Evolutionary conservation across 2,888 invertebrate genomes (phyloP), one percentile per base, ranked within the genome.

Genomic region (Ormyrus thymus): DNA sequence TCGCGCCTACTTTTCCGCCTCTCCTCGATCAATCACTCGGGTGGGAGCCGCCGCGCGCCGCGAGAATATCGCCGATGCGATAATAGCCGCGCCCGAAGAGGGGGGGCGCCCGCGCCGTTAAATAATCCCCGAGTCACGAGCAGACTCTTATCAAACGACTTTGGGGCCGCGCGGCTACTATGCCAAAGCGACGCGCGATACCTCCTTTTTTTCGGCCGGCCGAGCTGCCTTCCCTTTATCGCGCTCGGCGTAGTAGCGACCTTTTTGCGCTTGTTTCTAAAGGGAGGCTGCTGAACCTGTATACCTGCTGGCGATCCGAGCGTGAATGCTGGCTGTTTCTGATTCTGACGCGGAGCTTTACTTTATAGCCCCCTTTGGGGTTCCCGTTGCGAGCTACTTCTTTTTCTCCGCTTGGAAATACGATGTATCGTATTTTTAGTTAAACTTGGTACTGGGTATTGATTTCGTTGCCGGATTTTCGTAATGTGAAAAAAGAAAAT

Each of bases 51-150:
- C n/a, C n/a, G 61, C 50, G 48, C 50, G 9, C 10, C 10, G 8
- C 9, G 45, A 13, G 43, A 13, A 45, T 61, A 62, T 65, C 13
- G 53, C n/a, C 64, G 61, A 78, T 62, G 58, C 70, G 78, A 79
- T 79, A 75, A 75, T 79, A 65, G 79, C 74, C 75, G 66, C 71
- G 56, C 79, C 73, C 62, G 29, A 29, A 4, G n/a, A n/a, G n/a
- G 50, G 6, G 48, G 50, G 13, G 15, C 64, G 29, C 45, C 29
- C 46, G 51, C 45, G 69, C 62, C 68, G 56, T 68, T 79, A 71
- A 71, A 79, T 79, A 79, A 74, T 75, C 59, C 53, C 64, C 70
- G 65, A 70, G 79, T 75, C 75, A 65, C 75, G 76, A 64, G 64
- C 56, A 7, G 53, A 76, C 69, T 62, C 69, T 76, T 76, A 76